Evolutionary conservation across 1,140 invertebrate genomes (phyloP).

Genomic region (Pogonomyrmex californicus): DNA sequence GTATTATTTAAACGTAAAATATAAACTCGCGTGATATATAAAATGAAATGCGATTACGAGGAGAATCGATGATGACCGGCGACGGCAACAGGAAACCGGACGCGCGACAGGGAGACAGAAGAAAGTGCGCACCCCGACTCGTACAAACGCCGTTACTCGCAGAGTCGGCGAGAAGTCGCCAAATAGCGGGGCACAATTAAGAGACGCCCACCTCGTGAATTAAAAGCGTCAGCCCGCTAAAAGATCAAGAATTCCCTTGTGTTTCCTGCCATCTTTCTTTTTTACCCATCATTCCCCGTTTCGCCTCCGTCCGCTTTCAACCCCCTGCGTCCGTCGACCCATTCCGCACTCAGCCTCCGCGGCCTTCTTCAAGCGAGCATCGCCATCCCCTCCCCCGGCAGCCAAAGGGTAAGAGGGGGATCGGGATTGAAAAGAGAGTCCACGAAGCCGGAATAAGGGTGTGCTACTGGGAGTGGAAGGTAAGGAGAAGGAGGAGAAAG

Average conservation of each 20-base stretch:
- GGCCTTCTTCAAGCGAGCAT: constrained; percentile 22
- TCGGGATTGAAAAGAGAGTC: constrained; percentile 10
- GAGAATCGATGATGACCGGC: constrained; percentile 18
- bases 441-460: not conserved
- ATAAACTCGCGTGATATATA: not conserved
- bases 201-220: constrained; percentile 79
- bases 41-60: not conserved
- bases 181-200: constrained; percentile 76
- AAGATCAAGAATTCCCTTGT: constrained; percentile 81
- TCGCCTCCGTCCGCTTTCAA: not conserved
- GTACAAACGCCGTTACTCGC: constrained; percentile 52
- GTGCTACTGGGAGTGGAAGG: not conserved
- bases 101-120: not conserved
- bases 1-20: not conserved
- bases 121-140: constrained; percentile 19
- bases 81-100: not conserved
- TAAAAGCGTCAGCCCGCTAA: constrained; percentile 83
- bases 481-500: not conserved
- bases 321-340: constrained; percentile 8
- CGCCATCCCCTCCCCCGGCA: not conserved
- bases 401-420: not conserved
- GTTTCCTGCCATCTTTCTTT: constrained; percentile 67
- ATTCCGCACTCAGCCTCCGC: constrained; percentile 62
- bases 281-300: constrained; percentile 39
- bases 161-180: constrained; percentile 70